Conservation (phyloP, 1,140 invertebrate species). For the Marisa cornuarietis region DNA sequence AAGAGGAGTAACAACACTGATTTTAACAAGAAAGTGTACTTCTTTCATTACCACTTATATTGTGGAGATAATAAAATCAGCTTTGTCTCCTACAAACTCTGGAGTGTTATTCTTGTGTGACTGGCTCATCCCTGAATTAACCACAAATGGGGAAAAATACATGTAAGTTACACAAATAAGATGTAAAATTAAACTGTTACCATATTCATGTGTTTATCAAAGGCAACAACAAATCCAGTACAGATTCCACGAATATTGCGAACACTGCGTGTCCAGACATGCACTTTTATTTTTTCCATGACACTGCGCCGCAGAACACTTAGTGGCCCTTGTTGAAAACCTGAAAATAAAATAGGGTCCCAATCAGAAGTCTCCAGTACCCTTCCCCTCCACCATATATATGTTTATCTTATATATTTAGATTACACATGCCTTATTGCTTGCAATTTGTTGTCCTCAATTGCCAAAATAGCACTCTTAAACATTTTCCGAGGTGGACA, state of each 20-base stretch:
- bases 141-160: no score
- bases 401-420: neutral
- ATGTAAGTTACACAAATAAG: neutral
- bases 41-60: no score
- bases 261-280: slow-evolving; percentile 67
- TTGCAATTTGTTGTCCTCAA: no score
- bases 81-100: no score
- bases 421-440: neutral
- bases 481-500: no score
- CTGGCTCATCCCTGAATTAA: no score
- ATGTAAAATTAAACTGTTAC: slow-evolving; percentile 42
- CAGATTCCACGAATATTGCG: slow-evolving; percentile 78
- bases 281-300: slow-evolving; percentile 51
- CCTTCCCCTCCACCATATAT: slow-evolving; percentile 7
- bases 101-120: no score
- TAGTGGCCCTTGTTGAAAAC: slow-evolving; percentile 53
- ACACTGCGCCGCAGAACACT: slow-evolving; percentile 57
- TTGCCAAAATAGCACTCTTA: no score
- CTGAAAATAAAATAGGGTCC: slow-evolving; percentile 28
- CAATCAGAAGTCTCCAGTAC: neutral
- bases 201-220: slow-evolving; percentile 96
- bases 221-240: slow-evolving; percentile 83
- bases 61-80: no score
- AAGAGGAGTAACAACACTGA: no score
- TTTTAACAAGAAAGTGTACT: no score